A percentile compares a stretch with the other conserved stretches of the same genome.
These are phyloP conservation scores for Danio albolineatus DNA, from an alignment of 2,797 vertebrate genomes.

Conservation along the genomic window DNA sequence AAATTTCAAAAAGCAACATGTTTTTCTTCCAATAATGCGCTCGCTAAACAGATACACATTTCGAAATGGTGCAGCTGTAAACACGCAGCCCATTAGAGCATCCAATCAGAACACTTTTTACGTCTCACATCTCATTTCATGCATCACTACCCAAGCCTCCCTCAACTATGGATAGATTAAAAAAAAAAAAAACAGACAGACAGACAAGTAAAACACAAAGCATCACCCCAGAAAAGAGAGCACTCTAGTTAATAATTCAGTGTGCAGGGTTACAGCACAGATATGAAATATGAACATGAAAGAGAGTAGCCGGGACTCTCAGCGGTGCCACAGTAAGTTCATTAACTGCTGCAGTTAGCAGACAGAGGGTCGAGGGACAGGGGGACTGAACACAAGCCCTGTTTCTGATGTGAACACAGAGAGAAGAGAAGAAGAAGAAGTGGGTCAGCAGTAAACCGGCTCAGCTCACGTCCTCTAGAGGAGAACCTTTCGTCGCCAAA, in stretches of 20 bases:
- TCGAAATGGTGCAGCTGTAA: constrained; percentile 9
- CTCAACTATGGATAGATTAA: not conserved
- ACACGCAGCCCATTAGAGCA: constrained; percentile 31
- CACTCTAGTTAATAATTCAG: constrained; percentile 81
- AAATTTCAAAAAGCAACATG: constrained; percentile 1
- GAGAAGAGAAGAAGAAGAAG: constrained; percentile 36
- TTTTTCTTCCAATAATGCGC: constrained; percentile 18
- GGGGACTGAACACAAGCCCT: not conserved
- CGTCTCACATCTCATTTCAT: constrained; percentile 53
- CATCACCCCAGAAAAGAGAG: constrained; percentile 68
- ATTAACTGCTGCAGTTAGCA: constrained; percentile 70
- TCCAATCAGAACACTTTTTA: constrained; percentile 22
- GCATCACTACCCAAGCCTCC: constrained; percentile 22
- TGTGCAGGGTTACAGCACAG: constrained; percentile 74
- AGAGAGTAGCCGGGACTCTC: constrained; percentile 72
- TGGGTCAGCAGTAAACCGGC: constrained; percentile 54
- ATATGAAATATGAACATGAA: constrained; percentile 80
- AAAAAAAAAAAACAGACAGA: constrained; percentile 44
- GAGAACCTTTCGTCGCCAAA: constrained; percentile 46
- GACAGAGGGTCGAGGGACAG: constrained; percentile 38
- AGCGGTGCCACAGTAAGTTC: constrained; percentile 66
- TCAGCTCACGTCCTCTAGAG: constrained; percentile 34
- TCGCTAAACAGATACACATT: constrained; percentile 35
- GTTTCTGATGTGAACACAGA: constrained; percentile 19
- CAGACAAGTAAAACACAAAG: constrained; percentile 46